Base-by-base conservation (phyloP, 2,797 vertebrate species). In the Merluccius polli region DNA sequence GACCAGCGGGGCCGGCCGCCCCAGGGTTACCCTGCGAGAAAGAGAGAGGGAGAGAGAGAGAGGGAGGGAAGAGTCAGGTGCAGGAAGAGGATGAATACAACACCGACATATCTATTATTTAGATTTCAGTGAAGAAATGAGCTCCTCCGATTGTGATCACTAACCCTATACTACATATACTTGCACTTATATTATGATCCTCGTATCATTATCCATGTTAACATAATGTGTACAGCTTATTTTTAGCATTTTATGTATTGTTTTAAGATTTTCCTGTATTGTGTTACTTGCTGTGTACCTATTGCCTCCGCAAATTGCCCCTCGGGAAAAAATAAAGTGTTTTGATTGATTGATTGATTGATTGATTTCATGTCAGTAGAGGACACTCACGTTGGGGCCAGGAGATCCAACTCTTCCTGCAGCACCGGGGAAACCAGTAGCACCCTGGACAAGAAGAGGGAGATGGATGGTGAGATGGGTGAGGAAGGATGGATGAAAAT, bases 371-470 rank as follows among this genome's bases (percentile, higher is more conserved):
- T 70, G 21, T 15, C 38, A 3, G 18, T 73, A 31, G 71, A 71
- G 1, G 70, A 88, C 52, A 81, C 97, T 96, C 92, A 99, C 97
- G 52, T 97, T 99, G 70, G 96, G 93, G 48, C 97, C 97, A 0
- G 97, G 96, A 74, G 95, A 73, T 91, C 97, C 97, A 38, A 99
- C 97, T 2, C 97, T 94, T 77, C 97, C 97, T 73, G 97, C 96
- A 78, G 97, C 96, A 75, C 97, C 97, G 1, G 97, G 97, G 94
- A 99, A 99, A 91, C 97, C 97, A 0, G 97, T 98, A 73, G 94
- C 93, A 88, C 97, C 97, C 97, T 98, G 73, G 67, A n/a, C n/a
- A n/a, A n/a, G n/a, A n/a, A n/a, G n/a, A n/a, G n/a, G 73, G 67
- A 71, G 87, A 12, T 5, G 36, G 36, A 12, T n/a, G 68, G 24